Base-by-base conservation (phyloP, 2,113 vertebrate genomes). In the Plecotus auritus region DNA sequence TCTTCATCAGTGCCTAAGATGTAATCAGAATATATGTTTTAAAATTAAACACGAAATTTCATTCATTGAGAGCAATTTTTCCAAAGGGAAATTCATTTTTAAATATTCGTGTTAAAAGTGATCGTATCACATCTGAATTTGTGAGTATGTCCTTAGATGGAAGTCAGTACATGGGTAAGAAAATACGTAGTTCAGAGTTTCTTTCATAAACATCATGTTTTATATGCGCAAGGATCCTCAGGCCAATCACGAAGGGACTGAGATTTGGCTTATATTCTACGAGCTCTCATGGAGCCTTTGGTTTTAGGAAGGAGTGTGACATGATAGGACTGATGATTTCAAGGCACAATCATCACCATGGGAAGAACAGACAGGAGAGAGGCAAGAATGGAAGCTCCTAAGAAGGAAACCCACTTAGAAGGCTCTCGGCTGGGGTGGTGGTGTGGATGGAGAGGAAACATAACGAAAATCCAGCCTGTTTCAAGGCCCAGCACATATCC, bases 31-130 rank as follows among this genome's bases (percentile, higher is more conserved):
- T 40, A 83, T 93, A 37, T 84, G n/a, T 40, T 42, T 61, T 8
- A 42, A 85, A 73, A 69, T 72, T 45, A 72, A 88, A 37, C 56
- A 85, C 30, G 18, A 9, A 9, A 76, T 83, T 91, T 83, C 80
- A 92, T 73, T 93, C 83, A 64, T 81, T 56, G 86, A 94, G 35
- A 70, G 35, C 11, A 93, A 23, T 66, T 88, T 93, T 96, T 90
- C 37, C n/a, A 76, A 94, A 78, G 70, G 20, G 49, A 74, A 86
- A 88, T 73, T 85, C 9, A 80, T 59, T 94, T 96, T 88, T 42
- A 95, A 96, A 88, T 59, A 73, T 18, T 49, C n/a, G 4, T 74
- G 64, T 93, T 72, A 18, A 77, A 88, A 20, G 49, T 61, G 9
- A 56, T 76, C 22, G 37, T 74, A 35, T 77, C 56, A 74, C 1